Percentiles rank a stretch among this genome's conserved stretches.
phyloP scores from a whole-genome alignment of 1,140 invertebrate species.

The Antheraea mylitta region DNA sequence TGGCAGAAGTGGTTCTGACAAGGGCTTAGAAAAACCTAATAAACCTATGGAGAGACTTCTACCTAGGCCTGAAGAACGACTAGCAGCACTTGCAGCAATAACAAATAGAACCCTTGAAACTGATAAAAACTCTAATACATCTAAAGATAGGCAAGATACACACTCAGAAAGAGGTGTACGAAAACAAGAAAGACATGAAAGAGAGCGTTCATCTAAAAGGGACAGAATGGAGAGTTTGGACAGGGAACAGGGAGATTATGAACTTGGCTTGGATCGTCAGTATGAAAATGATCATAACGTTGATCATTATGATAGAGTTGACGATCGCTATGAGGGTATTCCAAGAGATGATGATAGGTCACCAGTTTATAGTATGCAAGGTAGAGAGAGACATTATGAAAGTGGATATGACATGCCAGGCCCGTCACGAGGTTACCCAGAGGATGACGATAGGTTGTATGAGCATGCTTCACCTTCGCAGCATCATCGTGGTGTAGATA shows the following conservation, averaged over 20 bases:
- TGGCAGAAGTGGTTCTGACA: slow-evolving; percentile 59
- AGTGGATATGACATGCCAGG: slow-evolving; percentile 70
- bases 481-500: slow-evolving; percentile 54
- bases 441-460: slow-evolving; percentile 73
- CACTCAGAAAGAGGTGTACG: slow-evolving; percentile 72
- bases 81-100: slow-evolving; percentile 74
- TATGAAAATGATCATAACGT: slow-evolving; percentile 72
- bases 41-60: slow-evolving; percentile 76
- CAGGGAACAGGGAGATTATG: slow-evolving; percentile 73
- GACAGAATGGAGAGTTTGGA: slow-evolving; percentile 73
- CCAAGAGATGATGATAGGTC: slow-evolving; percentile 69
- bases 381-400: slow-evolving; percentile 73
- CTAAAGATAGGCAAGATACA: slow-evolving; percentile 72
- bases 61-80: slow-evolving; percentile 72
- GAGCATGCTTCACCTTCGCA: slow-evolving; percentile 41
- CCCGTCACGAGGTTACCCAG: slow-evolving; percentile 67
- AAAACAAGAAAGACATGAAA: slow-evolving; percentile 71
- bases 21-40: slow-evolving; percentile 77
- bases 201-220: slow-evolving; percentile 65
- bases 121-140: slow-evolving; percentile 71
- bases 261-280: slow-evolving; percentile 64
- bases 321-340: slow-evolving; percentile 70
- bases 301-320: slow-evolving; percentile 73
- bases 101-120: slow-evolving; percentile 71
- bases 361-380: slow-evolving; percentile 65